Base-by-base conservation (phyloP, 23 tunicate species). In the Phallusia fumigata region DNA sequence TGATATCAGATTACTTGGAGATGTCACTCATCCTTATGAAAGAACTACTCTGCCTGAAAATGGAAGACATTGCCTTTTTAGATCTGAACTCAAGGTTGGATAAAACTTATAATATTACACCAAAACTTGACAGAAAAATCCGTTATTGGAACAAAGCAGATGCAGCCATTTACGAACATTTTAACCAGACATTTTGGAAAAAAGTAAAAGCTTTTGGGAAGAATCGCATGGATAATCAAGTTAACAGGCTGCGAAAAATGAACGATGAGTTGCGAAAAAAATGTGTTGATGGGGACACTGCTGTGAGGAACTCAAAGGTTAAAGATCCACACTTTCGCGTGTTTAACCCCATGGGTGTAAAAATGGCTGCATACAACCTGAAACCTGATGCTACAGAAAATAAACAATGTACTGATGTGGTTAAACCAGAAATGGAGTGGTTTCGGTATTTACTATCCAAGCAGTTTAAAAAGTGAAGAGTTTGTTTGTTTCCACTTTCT, bases 121-220 rank as follows among this genome's bases (percentile, higher is more conserved):
- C 76, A 12, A 28, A 34, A 65, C 33, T 82, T 13, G 36, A 28
- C 32, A 82, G 30, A 0, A 84, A 87, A 52, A 87, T 92, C 19
- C 45, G 65, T 65, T 0, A 79, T 30, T 92, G 97, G 97, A 92
- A 92, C 73, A 87, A 84, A 35, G 79, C 84, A 8, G 97, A 92
- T 52, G 52, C 88, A 11, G 84, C 86, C 0, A 65, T 92, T 31
- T 92, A 74, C 33, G 77, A 79, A 0, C 75, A 75, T 49, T 92
- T 92, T 36, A 92, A 92, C 80, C 33, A 47, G 36, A 87, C 91
- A 0, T 92, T 92, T 84, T 92, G 97, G 97, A 79, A 80, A 34
- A 83, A 78, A 44, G 97, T 92, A 0, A 79, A 83, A 44, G 83
- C 64, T 32, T 92, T 78, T 52, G 97, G 97, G 10, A 15, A 35